Evolutionary conservation across 2,797 vertebrate species (phyloP).

Genomic region (Rhinichthys osculus): DNA sequence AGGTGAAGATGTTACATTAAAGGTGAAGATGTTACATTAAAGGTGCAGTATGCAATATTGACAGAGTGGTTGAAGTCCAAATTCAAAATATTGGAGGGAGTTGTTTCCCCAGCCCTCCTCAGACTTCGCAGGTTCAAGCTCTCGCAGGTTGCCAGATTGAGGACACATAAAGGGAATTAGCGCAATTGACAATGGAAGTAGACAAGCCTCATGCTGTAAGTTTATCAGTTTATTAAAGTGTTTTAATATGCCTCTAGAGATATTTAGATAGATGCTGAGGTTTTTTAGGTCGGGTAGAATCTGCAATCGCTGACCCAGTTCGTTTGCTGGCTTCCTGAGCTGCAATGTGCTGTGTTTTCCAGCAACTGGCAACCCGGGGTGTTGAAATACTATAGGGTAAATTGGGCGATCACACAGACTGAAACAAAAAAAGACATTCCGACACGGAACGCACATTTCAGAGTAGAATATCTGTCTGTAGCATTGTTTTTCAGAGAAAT

Average conservation of each 20-base stretch:
- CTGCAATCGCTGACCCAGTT: background rate
- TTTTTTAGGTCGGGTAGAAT: background rate
- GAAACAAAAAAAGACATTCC: background rate
- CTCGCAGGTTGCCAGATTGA: background rate
- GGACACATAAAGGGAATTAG: background rate
- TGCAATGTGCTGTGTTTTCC: background rate
- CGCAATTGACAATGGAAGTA: background rate
- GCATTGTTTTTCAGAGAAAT: background rate
- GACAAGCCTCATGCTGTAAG: background rate
- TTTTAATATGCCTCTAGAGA: background rate
- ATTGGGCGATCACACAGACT: background rate
- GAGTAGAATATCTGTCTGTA: background rate
- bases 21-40: background rate
- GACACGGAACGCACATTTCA: background rate
- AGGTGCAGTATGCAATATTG: background rate
- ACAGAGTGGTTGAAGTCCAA: background rate
- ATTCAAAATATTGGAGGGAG: background rate
- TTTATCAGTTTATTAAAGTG: background rate
- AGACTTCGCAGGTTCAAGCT: background rate
- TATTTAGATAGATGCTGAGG: background rate
- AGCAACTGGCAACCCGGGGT: background rate
- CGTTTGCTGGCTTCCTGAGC: background rate
- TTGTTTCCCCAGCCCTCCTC: background rate
- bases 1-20: background rate
- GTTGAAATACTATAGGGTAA: background rate